Conservation (phyloP, 2,888 invertebrate genomes). For the Tipula helvola region DNA sequence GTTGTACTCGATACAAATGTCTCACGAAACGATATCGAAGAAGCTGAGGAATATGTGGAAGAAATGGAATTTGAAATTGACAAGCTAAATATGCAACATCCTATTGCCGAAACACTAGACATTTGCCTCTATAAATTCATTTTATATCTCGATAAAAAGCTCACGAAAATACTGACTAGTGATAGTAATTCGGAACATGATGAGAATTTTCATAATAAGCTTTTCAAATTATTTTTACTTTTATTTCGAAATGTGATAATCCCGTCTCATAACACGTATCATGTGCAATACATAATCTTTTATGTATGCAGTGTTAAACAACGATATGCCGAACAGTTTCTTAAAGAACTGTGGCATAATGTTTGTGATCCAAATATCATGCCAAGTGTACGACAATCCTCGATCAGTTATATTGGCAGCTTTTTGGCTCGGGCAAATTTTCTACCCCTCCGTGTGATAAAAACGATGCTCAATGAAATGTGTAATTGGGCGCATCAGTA, state of each 20-base stretch:
- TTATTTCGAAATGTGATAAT: conserved; percentile 72
- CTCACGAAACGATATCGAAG: conserved; percentile 45
- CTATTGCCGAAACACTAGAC: conserved; percentile 55
- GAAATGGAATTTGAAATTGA: conserved; percentile 33
- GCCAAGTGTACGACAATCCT: conserved; percentile 50
- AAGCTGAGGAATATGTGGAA: conserved; percentile 33
- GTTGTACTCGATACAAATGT: conserved; percentile 61
- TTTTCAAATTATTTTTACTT: conserved; percentile 45
- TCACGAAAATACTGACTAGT: neutral
- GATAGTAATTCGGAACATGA: conserved; percentile 11
- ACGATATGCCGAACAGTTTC: conserved; percentile 47
- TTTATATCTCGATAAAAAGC: conserved; percentile 41
- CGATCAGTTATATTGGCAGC: conserved; percentile 64
- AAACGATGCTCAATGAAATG: conserved; percentile 53
- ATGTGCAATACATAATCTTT: conserved; percentile 67
- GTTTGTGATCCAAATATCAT: conserved; percentile 52
- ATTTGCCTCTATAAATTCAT: conserved; percentile 62
- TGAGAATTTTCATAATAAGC: conserved; percentile 34
- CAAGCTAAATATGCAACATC: conserved; percentile 21
- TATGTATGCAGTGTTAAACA: conserved; percentile 43
- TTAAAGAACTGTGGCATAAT: conserved; percentile 61
- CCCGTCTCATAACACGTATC: conserved; percentile 69
- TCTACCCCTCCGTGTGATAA: conserved; percentile 48
- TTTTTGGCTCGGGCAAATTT: conserved; percentile 56
- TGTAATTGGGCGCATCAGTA: conserved; percentile 77